Conservation (phyloP, 2,797 vertebrate genomes). For the Ceryle rudis region DNA sequence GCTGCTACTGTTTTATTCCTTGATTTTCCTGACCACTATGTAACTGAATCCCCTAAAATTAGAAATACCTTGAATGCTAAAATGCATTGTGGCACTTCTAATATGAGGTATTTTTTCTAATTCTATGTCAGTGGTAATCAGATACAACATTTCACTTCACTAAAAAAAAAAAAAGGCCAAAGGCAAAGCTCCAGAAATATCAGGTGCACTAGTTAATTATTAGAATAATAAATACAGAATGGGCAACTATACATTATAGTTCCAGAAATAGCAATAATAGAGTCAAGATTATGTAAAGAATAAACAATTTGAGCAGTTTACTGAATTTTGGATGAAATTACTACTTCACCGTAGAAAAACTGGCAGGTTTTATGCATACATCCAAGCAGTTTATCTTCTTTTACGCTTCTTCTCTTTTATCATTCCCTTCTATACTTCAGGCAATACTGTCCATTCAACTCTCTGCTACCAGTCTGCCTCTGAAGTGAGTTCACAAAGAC, state of each 20-base stretch:
- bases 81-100: neutral
- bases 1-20: neutral
- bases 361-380: neutral
- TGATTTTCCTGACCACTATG: neutral
- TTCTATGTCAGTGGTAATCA: neutral
- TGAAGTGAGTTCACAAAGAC: conserved; percentile 19
- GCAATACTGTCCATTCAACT: neutral
- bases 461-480: neutral
- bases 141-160: neutral
- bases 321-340: neutral
- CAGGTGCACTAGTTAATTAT: neutral
- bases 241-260: neutral
- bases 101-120: neutral
- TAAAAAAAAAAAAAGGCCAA: neutral
- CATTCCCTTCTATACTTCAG: neutral
- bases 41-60: neutral
- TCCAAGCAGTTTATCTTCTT: neutral
- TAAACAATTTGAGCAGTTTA: neutral
- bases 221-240: neutral
- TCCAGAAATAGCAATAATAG: neutral
- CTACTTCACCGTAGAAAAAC: neutral
- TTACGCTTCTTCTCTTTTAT: neutral
- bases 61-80: neutral
- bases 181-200: neutral
- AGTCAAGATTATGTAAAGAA: neutral